A percentile compares a stretch with the other conserved stretches of the same genome.
Evolutionary conservation across 2,113 vertebrate species (phyloP).

Genomic region (Muscicapa adusta): DNA sequence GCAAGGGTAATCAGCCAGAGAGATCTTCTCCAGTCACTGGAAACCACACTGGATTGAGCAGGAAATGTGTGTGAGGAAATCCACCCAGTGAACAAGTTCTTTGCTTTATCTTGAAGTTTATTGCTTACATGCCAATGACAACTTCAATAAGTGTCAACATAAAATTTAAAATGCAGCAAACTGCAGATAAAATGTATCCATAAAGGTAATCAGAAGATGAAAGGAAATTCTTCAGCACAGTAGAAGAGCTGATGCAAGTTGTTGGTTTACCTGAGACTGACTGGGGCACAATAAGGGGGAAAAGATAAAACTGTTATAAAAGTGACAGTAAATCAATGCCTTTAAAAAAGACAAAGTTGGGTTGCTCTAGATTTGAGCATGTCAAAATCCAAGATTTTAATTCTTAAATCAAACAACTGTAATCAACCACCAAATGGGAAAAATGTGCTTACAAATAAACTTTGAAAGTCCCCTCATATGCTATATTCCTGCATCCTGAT

Average conservation of each 20-base stretch:
- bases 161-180: not conserved
- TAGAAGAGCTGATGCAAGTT: not conserved
- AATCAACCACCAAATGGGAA: not conserved
- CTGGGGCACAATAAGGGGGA: not conserved
- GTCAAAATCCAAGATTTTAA: not conserved
- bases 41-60: not conserved
- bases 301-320: not conserved
- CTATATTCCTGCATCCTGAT: not conserved
- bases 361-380: not conserved
- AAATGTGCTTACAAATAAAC: not conserved
- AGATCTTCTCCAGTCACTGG: not conserved
- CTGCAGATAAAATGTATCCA: not conserved
- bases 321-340: not conserved
- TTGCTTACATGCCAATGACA: not conserved
- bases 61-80: not conserved
- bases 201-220: not conserved
- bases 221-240: not conserved
- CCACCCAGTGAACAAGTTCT: not conserved
- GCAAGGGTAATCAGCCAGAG: not conserved
- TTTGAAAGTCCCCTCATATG: not conserved
- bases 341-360: not conserved
- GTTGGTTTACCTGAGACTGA: not conserved
- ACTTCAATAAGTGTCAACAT: not conserved
- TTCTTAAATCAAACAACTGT: not conserved
- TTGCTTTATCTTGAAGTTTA: not conserved